Evolutionary conservation across 2,113 vertebrate species (phyloP).

Genomic region (Gulo gulo): DNA sequence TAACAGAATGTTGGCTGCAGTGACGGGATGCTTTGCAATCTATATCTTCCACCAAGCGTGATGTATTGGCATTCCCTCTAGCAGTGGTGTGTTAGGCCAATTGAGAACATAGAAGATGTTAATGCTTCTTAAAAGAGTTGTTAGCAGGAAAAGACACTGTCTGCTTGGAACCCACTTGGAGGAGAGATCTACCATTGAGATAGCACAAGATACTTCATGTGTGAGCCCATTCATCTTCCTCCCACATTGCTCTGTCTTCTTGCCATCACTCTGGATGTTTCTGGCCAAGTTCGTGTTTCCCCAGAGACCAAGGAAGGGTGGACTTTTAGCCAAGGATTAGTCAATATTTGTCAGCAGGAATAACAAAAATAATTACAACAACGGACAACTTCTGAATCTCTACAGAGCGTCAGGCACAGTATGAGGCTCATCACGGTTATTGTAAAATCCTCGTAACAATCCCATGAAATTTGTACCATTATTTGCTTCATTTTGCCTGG

Average conservation of each 20-base stretch:
- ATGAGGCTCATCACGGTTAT: neutral
- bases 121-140: neutral
- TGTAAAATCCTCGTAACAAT: neutral
- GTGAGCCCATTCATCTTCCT: too few species aligned
- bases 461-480: neutral
- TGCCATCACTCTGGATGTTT: neutral
- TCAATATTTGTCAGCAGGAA: neutral
- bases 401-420: neutral
- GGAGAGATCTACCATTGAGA: neutral
- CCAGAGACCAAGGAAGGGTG: neutral
- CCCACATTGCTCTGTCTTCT: rapidly evolving
- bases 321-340: neutral
- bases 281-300: neutral
- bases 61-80: neutral
- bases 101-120: neutral
- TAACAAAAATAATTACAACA: neutral
- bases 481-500: neutral
- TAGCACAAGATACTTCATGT: neutral
- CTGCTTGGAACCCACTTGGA: neutral
- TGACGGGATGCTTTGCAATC: neutral
- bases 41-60: neutral
- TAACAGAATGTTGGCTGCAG: neutral
- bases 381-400: neutral
- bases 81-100: neutral
- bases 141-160: neutral